Evolutionary conservation across 2,797 vertebrate species (phyloP), one percentile per base, ranked within the genome.

Genomic region (Cyprinodon diabolis): DNA sequence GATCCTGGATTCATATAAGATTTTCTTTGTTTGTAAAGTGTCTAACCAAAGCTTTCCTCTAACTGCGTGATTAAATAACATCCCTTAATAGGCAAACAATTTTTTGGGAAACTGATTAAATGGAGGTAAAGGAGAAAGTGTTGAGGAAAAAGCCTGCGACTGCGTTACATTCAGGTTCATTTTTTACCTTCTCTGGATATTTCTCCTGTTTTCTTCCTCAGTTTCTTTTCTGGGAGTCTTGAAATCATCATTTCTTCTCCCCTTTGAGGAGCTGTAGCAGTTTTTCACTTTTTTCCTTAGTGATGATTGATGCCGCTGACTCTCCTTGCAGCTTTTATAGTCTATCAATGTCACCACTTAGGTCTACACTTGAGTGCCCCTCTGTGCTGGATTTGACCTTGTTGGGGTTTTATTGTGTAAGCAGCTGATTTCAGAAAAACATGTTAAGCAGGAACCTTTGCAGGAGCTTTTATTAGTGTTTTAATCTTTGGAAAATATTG

Each of bases 221-320:
- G 66, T 49, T 67, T 67, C 14, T 17, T 51, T 7, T 6, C 49
- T 19, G 30, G 55, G 71, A 68, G 74, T 72, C 66, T 60, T 82
- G 58, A 73, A 75, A 49, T 83, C 78, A 79, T 72, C 49, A 10
- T 48, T 62, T 68, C 49, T 40, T 72, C 56, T 48, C 49, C n/a
- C 25, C 40, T 1, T 80, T 72, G 73, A 58, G 82, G 75, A 25
- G 67, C 0, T 35, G 55, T 71, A 62, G 35, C 78, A 51, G 75
- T 43, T 40, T 48, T 60, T 1, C 57, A 10, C 30, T 37, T 60
- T 60, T 89, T 83, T 86, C 9, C 77, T 82, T 68, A 35, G 21
- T 40, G 4, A 17, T 87, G 84, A 90, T 85, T 78, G 81, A 90
- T 89, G 81, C 78, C 69, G 40, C 68, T 57, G 82, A 82, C 69